Base-by-base conservation (phyloP, 1,140 invertebrate genomes). In the Sycophila sp. region DNA sequence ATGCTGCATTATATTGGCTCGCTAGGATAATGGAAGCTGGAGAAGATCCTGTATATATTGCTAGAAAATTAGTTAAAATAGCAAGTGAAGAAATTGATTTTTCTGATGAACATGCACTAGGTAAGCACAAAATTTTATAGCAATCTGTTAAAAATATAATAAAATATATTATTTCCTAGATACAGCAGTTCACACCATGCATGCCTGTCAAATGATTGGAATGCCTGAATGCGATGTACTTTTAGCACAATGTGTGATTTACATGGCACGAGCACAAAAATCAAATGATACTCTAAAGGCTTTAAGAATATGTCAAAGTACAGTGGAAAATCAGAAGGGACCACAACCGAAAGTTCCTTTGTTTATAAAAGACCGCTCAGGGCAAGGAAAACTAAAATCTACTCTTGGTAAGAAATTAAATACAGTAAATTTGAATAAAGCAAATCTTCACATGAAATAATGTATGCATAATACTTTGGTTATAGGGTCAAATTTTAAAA, bases 1-100 rank as follows among this genome's bases (percentile, higher is more conserved):
- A 92, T 86, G 94, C 93, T 34, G 88, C 93, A 10, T 78, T 96
- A 26, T 95, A 96, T 82, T 96, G 93, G 93, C 85, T 93, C 15
- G 90, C 91, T 13, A 85, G 94, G 66, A 94, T 95, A 88, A 82
- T 95, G 64, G 87, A 91, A 74, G 90, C 89, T 11, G 93, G 93
- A 30, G 94, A 95, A 85, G 92, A 94, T 83, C 93, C 93, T 1
- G 78, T 92, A 8, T 94, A 90, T 78, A 90, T 95, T 63, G 93
- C 93, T 2, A 85, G 93, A 24, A 81, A 93, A 68, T 82, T 96
- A 40, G 88, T 95, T 1, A 86, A 91, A 74, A 88, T 90, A 66
- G 92, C 94, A 2, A 89, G 89, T 79, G 94, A 95, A 87, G 93
- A 95, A 81, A 83, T 91, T 72, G 85, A 85, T 32, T 53, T 86